Base-by-base conservation (phyloP, 2,113 vertebrate genomes). In the Zosterops borbonicus region DNA sequence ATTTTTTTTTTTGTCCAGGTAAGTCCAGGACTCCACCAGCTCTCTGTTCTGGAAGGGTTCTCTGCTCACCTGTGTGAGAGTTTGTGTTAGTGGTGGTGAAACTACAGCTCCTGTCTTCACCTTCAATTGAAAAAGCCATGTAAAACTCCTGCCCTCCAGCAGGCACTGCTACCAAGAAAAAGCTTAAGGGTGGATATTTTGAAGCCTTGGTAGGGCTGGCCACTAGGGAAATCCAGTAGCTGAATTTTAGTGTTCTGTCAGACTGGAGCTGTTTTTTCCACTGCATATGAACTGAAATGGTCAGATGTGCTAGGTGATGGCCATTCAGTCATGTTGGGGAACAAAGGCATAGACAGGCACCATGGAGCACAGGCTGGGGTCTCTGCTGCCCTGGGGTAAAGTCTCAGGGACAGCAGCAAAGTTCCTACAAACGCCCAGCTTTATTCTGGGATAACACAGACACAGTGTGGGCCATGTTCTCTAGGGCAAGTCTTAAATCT, bases 241-340 rank as follows among this genome's bases (percentile, higher is more conserved):
- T 86, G 75, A 44, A 69, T 63, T 60, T 83, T 44, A 78, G 68
- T 2, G 1, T 23, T 44, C 33, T 74, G 33, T 53, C 58, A 77
- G 46, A 44, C 16, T 35, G 35, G 12, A 41, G 41, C 8, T 14
- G 8, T n/a, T 63, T 81, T 62, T 56, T 14, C 33, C 27, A 37
- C 9, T 1, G 5, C 1, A 2, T 27, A 22, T 23, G 33, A 69
- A 50, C 2, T 1, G 37, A 70, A 92, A 58, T 0, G 1, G 42
- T 46, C 31, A 25, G 63, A 56, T 49, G 53, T 23, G 29, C 63
- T 79, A 31, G 13, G 52, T 78, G 59, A 33, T 59, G 71, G 60
- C 58, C 19, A 5, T n/a, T 44, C n/a, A 17, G 2, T 12, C 42
- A 2, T 6, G 14, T 3, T 55, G 41, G 56, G 56, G 35, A 31